Conservation (phyloP, 2,888 invertebrate species). For the Orthosia incerta region DNA sequence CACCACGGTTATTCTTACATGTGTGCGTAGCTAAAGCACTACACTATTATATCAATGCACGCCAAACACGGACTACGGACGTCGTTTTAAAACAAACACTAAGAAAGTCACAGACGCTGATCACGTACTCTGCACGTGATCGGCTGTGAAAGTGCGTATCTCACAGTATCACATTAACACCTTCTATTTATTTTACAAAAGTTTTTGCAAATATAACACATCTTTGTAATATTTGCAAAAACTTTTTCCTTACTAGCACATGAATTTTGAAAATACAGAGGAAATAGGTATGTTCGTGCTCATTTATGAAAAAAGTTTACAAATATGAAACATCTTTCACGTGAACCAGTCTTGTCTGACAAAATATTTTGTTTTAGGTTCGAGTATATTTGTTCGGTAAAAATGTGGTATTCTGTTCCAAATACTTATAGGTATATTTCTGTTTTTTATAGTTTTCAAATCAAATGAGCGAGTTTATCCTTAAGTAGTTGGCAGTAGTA, state of each 20-base stretch:
- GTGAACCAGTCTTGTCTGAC: neutral
- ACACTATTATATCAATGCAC: too few relatives aligned
- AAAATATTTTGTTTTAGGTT: conserved; percentile 8
- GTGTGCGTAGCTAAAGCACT: too few relatives aligned
- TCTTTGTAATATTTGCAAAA: conserved; percentile 4
- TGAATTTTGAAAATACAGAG: neutral
- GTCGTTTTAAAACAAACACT: too few relatives aligned
- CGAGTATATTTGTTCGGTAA: neutral
- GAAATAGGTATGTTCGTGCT: conserved; percentile 21
- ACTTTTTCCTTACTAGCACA: conserved; percentile 12
- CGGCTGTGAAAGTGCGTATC: too few relatives aligned
- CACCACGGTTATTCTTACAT: too few relatives aligned
- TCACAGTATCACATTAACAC: neutral
- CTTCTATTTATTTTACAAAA: neutral
- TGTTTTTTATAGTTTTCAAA: too few relatives aligned
- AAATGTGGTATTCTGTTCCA: neutral
- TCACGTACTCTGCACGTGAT: too few relatives aligned
- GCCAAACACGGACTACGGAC: too few relatives aligned
- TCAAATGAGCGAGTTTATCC: too few relatives aligned
- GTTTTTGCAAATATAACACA: neutral
- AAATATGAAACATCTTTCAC: conserved; percentile 16
- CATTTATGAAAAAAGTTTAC: conserved; percentile 42
- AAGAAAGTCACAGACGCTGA: too few relatives aligned
- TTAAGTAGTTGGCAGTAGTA: too few relatives aligned
- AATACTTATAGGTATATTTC: neutral